These are phyloP conservation scores for Coenonympha glycerion DNA, from an alignment of 2,888 invertebrate species.

Conservation along the genomic window DNA sequence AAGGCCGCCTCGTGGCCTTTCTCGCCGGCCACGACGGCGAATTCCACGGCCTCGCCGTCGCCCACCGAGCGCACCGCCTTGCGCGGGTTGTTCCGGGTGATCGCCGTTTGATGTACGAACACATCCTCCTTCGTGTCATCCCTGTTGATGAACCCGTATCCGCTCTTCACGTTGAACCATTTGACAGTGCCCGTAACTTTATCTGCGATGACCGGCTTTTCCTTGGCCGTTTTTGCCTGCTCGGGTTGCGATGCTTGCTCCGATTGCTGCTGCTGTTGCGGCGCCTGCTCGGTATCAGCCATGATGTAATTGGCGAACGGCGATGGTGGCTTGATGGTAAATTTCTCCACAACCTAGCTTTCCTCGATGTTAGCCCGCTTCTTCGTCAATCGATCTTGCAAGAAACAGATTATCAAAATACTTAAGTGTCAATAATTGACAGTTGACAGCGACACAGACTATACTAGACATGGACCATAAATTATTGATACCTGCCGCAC, in stretches of 20 bases:
- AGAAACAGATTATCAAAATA: no score
- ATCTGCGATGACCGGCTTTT: slow-evolving; percentile 93
- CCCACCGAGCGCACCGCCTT: slow-evolving; percentile 99
- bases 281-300: slow-evolving; percentile 96
- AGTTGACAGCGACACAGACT: no score
- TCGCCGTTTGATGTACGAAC: slow-evolving; percentile 99
- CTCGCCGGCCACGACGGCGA: slow-evolving; percentile 98
- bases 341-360: slow-evolving; percentile 86
- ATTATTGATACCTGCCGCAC: no score
- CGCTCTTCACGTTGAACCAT: slow-evolving; percentile 98
- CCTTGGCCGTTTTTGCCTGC: slow-evolving; percentile 80
- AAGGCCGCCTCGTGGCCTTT: slow-evolving; percentile 98
- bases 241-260: slow-evolving; percentile 79
- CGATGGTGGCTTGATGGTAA: slow-evolving; percentile 82
- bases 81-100: slow-evolving; percentile 97
- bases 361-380: slow-evolving; percentile 83
- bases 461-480: no score
- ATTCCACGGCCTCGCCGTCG: slow-evolving; percentile 98
- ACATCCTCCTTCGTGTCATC: slow-evolving; percentile 99
- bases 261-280: slow-evolving; percentile 82
- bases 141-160: slow-evolving; percentile 99
- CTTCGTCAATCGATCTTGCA: no score
- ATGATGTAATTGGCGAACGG: slow-evolving; percentile 89
- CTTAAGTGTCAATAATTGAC: no score
- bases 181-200: slow-evolving; percentile 99